Percentiles rank a stretch among this genome's conserved stretches.
Conservation (phyloP, 2,888 invertebrate genomes). For the Lasioglossum malachurum region DNA sequence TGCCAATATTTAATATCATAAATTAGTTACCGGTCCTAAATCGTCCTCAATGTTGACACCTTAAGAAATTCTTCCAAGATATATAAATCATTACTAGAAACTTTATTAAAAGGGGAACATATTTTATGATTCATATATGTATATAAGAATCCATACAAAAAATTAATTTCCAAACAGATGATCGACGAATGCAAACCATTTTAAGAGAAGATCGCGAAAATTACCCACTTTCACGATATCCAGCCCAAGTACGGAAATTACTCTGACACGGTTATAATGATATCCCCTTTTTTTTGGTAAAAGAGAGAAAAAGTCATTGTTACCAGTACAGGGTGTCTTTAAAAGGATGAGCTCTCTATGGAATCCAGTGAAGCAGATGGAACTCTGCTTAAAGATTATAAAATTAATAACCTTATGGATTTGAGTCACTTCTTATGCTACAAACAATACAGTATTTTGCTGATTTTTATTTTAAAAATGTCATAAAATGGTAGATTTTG, state of each 20-base stretch:
- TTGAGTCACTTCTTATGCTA: neutral
- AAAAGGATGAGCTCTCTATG: neutral
- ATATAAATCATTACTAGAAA: neutral
- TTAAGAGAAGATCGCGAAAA: neutral
- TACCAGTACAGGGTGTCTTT: neutral
- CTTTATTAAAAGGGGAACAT: neutral
- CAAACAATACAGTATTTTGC: neutral
- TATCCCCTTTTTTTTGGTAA: conserved; percentile 10
- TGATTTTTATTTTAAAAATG: neutral
- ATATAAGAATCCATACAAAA: neutral
- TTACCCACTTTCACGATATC: conserved; percentile 38
- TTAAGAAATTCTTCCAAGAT: no score
- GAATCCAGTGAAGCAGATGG: neutral
- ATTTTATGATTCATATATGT: neutral
- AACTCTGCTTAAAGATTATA: neutral
- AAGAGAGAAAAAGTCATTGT: neutral
- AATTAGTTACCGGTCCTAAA: no score
- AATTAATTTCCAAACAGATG: conserved; percentile 25
- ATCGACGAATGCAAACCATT: conserved; percentile 7
- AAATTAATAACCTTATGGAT: neutral
- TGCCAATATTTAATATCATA: no score
- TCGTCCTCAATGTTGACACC: neutral
- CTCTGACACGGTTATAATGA: conserved; percentile 16
- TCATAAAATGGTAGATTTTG: neutral
- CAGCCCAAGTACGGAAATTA: conserved; percentile 26